Base-by-base conservation (phyloP, 1,140 invertebrate genomes). In the Colletes gigas region DNA sequence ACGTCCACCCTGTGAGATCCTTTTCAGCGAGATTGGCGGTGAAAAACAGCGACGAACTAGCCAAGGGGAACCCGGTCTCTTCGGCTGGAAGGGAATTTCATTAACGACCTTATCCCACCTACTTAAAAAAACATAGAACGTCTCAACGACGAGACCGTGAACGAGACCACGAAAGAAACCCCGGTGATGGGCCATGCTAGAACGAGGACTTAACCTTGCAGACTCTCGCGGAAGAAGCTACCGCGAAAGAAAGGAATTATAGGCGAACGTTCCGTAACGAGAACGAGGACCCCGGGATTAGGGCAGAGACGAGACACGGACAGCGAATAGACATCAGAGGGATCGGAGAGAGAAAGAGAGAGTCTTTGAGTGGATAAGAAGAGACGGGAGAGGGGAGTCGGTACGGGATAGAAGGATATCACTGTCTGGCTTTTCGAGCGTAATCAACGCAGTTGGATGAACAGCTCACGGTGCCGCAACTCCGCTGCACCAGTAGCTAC, bases 41-140 rank as follows among this genome's bases (percentile, higher is more conserved):
- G 83, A 83, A 82, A 87, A 88, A 81, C 77, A 77, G 44, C 62
- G 81, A 63, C 68, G 41, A 44, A 77, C 57, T 66, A 39, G 83
- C 69, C 59, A 17, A 78, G 73, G 80, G 75, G 81, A 82, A 66
- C 73, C 76, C 39, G 55, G 59, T 67, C n/a, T 60, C 60, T 59
- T 78, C 62, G 81, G 71, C 72, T 78, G 71, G 55, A 72, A 85
- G 83, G 70, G 78, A 86, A 89, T 89, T 88, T 88, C 88, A 88
- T 88, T 89, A 88, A 86, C 80, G 87, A 82, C 73, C 74, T 84
- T 82, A 87, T 81, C 79, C 75, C 79, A 83, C 74, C 82, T 86
- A 80, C 74, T 84, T 84, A 78, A 87, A 84, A 78, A 87, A 85
- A 82, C 84, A 85, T 78, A 69, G 83, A 71, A 70, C 71, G 74